phyloP scores from a whole-genome alignment of 2,797 vertebrate species.

The Microctenopoma steveboyesi region DNA sequence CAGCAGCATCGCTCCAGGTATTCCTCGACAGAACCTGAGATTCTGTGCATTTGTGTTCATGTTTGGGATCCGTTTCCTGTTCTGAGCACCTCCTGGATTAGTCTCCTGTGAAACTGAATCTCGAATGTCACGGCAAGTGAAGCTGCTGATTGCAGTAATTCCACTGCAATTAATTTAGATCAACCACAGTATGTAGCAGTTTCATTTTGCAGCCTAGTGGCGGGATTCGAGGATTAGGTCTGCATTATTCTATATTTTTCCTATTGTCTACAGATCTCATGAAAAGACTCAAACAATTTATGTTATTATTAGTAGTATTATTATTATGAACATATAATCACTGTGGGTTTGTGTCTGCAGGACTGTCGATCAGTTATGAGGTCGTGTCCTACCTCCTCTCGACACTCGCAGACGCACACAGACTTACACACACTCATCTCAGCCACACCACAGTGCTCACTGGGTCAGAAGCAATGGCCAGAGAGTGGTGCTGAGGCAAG shows the following conservation, averaged over 20 bases:
- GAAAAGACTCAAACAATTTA: too few species aligned
- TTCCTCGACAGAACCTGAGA: neutral
- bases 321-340: too few species aligned
- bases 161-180: too few species aligned
- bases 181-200: too few species aligned
- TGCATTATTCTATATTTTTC: too few species aligned
- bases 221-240: too few species aligned
- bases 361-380: neutral
- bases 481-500: constrained; percentile 71
- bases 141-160: too few species aligned
- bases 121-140: constrained; percentile 7
- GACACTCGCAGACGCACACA: constrained; percentile 6
- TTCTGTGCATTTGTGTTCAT: constrained; percentile 12
- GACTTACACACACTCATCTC: constrained; percentile 24
- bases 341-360: too few species aligned
- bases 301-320: too few species aligned
- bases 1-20: neutral
- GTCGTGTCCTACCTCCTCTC: constrained; percentile 12
- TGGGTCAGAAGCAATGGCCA: constrained; percentile 75
- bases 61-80: constrained; percentile 39
- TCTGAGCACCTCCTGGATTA: constrained; percentile 44
- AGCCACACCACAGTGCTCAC: constrained; percentile 57
- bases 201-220: too few species aligned
- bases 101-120: constrained; percentile 26
- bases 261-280: too few species aligned